Evolutionary conservation across 2,888 invertebrate species (phyloP).

Genomic region (Dasypolia templi): DNA sequence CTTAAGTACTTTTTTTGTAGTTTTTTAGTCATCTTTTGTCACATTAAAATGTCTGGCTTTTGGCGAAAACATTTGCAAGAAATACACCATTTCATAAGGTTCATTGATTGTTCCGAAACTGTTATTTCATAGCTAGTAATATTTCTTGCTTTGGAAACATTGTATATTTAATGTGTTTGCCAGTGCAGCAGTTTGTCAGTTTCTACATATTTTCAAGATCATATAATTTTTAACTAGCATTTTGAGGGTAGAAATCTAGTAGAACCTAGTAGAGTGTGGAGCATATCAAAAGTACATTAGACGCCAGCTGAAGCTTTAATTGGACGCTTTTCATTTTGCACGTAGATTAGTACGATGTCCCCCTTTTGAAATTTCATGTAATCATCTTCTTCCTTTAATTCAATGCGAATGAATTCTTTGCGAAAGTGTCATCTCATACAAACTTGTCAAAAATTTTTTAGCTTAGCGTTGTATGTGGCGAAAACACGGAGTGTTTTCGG

Average conservation of each 20-base stretch:
- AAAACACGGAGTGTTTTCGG: neutral
- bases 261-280: conserved; percentile 31
- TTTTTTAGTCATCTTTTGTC: conserved; percentile 15
- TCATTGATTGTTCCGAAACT: conserved; percentile 32
- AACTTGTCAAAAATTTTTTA: conserved; percentile 27
- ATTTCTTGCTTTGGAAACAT: conserved; percentile 28
- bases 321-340: conserved; percentile 74
- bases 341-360: conserved; percentile 61
- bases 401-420: conserved; percentile 35
- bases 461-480: conserved; percentile 23
- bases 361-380: conserved; percentile 61
- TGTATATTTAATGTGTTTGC: conserved; percentile 22
- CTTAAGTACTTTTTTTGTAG: conserved; percentile 9
- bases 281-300: conserved; percentile 58
- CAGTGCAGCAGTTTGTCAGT: conserved; percentile 23
- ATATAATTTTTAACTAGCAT: neutral
- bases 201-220: conserved; percentile 5
- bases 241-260: conserved; percentile 31
- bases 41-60: conserved; percentile 40
- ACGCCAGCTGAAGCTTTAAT: conserved; percentile 69
- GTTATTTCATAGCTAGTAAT: conserved; percentile 30
- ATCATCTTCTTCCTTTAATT: conserved; percentile 54
- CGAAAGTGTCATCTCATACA: conserved; percentile 22
- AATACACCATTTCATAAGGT: conserved; percentile 34
- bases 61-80: conserved; percentile 40